Base-by-base conservation (phyloP, 2,888 invertebrate species). In the Platycheirus albimanus region DNA sequence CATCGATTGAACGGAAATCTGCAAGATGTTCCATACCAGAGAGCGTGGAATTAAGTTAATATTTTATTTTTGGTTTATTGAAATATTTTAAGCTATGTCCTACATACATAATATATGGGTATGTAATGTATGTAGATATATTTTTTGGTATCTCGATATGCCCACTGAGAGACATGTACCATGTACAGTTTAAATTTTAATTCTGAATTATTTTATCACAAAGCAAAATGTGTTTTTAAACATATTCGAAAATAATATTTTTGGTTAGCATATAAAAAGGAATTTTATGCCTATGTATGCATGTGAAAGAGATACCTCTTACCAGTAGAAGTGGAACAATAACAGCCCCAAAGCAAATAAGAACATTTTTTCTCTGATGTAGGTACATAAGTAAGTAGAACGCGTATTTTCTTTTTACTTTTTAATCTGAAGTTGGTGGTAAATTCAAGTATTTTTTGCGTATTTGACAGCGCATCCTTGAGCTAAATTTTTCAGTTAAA, bases 121-220 rank as follows among this genome's bases (percentile, higher is more conserved):
- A n/a, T n/a, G n/a, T n/a, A n/a, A n/a, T n/a, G n/a, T n/a, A n/a
- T n/a, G n/a, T n/a, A n/a, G n/a, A 24, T 24, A 24, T 24, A 24
- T 24, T 24, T 24, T 24, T 24, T 4, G 24, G 5, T 4, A 4
- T 5, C 24, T 4, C 3, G 5, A 24, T 4, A 24, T 5, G 6
- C 7, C 5, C 30, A 4, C 30, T 8, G 1, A 33, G 30, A 24
- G 24, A 5, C 24, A 24, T 49, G 47, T 47, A 47, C n/a, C 20
- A 47, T n/a, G 20, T 13, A 15, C 51, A 66, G 43, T 66, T 67
- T 43, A 72, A 72, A 52, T n/a, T 47, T 67, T 61, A 58, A 71
- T 72, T 66, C 51, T 38, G 30, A 24, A 58, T 58, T 15, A 28
- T 71, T 49, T 51, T 24, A 66, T 41, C 49, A 49, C 30, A 30